Base-by-base conservation (phyloP, 2,888 invertebrate genomes). In the Diplolepis rosae region DNA sequence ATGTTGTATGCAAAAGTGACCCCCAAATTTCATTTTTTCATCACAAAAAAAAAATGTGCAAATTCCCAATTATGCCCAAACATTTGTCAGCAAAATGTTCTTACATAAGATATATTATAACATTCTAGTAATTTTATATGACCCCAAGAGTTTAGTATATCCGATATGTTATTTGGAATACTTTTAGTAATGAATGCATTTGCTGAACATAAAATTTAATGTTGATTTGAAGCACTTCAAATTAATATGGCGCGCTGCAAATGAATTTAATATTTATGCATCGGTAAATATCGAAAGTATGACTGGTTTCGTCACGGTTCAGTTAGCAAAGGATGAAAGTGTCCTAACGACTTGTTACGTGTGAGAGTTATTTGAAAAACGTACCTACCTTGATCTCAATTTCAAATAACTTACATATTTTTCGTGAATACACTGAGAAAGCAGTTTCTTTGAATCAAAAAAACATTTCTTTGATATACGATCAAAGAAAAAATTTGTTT, bases 221-320 rank as follows among this genome's bases (percentile, higher is more conserved):
- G 18, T 45, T 18, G 15, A 15, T 45, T 18, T 9, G 32, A 9
- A 45, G 15, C 18, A 22, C 5, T 32, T 32, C 13, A 39, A 32
- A 22, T 24, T 32, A 18, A n/a, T 32, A 15, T 32, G 9, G 11
- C 7, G 7, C 1, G 30, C 15, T n/a, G n/a, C n/a, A n/a, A 39
- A 39, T 56, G 3, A 39, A 35, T 22, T 35, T 39, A 27, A 61
- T 39, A 6, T 35, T 35, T 13, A 35, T 61, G 39, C 22, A 35
- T 39, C 18, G 61, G 22, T 39, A 35, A 61, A 22, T 61, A 61
- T 39, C 39, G 61, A 61, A 61, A 61, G 24, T 24, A 54, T 54
- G 45, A 54, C 54, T 32, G n/a, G 61, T 39, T 61, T 61, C 24
- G 61, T 39, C 39, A 61, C 24, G 61, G 35, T 61, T n/a, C 61